Base-by-base conservation (phyloP, 2,888 invertebrate species). In the Agapetus fuscipes region DNA sequence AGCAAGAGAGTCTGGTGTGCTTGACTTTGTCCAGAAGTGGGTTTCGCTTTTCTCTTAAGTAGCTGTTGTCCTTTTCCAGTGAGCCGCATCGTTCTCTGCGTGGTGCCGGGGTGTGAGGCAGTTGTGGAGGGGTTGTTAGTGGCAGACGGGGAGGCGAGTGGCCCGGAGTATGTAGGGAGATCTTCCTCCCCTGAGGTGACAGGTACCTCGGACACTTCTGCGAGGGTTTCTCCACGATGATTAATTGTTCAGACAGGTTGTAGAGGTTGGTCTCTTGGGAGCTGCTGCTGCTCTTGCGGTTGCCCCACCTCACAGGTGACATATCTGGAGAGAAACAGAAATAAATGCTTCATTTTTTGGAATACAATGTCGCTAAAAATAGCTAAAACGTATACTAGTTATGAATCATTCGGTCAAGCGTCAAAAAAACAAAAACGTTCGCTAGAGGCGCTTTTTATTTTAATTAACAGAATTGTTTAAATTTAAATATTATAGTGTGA, bases 1-100 rank as follows among this genome's bases (percentile, higher is more conserved):
- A 80, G 56, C 81, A 81, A 17, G 79, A 80, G 41, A 82, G 57
- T 54, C 77, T 71, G 32, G 80, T 80, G 54, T 79, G 80, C 56
- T 80, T 80, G 3, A 81, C 80, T 56, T 76, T 74, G 54, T 81
- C 80, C 39, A 81, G 66, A 43, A 82, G 65, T 29, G 81, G 81
- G 55, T 80, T 80, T 40, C 78, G 68, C 55, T 76, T 80, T 59
- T 81, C 81, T 50, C 74, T 62, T 46, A 66, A 68, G 12, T 74
- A 70, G 49, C 71, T 69, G 50, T 55, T 53, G 49, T 75, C 73
- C 57, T 75, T 75, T 50, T 74, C 72, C 48, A 70, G 58, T 48
- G 69, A 66, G 46, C 65, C 64, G 36, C 66, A 64, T 51, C 68
- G 64, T 55, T 62, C 61, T 58, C 65, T 66, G 41, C 66, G 65